Evolutionary conservation across 2,888 invertebrate species (phyloP), one percentile per base, ranked within the genome.

Genomic region (Agrochola lota): DNA sequence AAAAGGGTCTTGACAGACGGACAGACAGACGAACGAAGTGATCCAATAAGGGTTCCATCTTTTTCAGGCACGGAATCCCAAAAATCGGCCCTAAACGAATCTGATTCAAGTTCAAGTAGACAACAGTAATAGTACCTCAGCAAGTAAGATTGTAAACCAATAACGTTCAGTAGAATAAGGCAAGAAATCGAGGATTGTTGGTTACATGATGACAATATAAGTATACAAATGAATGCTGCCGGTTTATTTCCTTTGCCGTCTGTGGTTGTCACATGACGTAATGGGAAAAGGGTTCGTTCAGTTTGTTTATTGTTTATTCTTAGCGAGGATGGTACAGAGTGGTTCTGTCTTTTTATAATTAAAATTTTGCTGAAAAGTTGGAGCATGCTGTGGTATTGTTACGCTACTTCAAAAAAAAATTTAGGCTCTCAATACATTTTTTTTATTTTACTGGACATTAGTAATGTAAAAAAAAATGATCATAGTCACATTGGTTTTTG

Each of bases 191-290:
- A 49, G 40, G 40, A 17, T 52, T 67, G 78, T 57, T 60, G 59
- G 59, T 73, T 59, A 84, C 59, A 55, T 71, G 43, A 71, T 71
- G 40, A 78, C 60, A 66, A 78, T 43, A 46, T 35, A 79, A 30
- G 60, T 26, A 55, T 59, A 78, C 62, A 68, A 79, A 79, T 84
- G 23, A 57, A 80, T 26, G 40, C 35, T 69, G 40, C 40, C 55
- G 49, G 68, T 64, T 72, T 62, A 84, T 84, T 84, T 81, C 71
- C 73, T 59, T 26, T 11, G 43, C 64, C 49, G 73, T 69, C 63
- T 79, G 72, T 40, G 6, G 26, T 55, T 60, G 63, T 60, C 84
- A 80, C 55, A 15, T 66, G 64, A 59, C 80, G 59, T 72, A 62
- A 84, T 60, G n/a, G 66, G n/a, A 74, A 69, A 68, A 79, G 35